Base-by-base conservation (phyloP, 2,888 invertebrate genomes). In the Oscheius sp. region DNA sequence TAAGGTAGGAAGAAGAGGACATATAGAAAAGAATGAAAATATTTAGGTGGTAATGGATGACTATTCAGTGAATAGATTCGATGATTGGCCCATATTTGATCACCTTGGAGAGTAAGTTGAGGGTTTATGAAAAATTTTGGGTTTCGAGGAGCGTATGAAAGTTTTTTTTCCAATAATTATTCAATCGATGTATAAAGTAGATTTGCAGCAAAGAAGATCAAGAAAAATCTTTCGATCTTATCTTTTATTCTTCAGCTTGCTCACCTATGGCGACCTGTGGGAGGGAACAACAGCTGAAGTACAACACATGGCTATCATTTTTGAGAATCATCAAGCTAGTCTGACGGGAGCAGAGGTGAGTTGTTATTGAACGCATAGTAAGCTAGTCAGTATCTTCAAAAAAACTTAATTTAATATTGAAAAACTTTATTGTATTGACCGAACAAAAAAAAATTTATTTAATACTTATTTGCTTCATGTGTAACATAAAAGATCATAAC, bases 1-100 rank as follows among this genome's bases (percentile, higher is more conserved):
- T 1, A 78, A 80, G 54, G 75, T 73, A 17, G 33, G 41, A 26
- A n/a, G n/a, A n/a, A n/a, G n/a, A n/a, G n/a, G n/a, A n/a, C n/a
- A n/a, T n/a, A n/a, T n/a, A n/a, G n/a, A n/a, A n/a, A 44, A 8
- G 6, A 17, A 44, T 36, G 36, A 45, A 6, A 5, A 50, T 24
- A 14, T 57, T 56, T 68, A 81, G 67, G 76, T 75, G 3, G 72
- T 84, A 5, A 73, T 83, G 74, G 75, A 77, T 54, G 84, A 84
- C 68, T 83, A 80, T 67, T 73, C 78, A 4, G 63, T 80, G 17
- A 83, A 83, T 22, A 74, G 80, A n/a, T 84, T 80, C 74, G 69
- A 67, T 22, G 82, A 82, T 57, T 85, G 85, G 85, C 85, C 85
- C 6, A 73, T 73, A 28, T 85, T 85, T 57, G 82, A 85, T 56